phyloP scores from a whole-genome alignment of 2,113 vertebrate genomes.

The Oryzias woworae region DNA sequence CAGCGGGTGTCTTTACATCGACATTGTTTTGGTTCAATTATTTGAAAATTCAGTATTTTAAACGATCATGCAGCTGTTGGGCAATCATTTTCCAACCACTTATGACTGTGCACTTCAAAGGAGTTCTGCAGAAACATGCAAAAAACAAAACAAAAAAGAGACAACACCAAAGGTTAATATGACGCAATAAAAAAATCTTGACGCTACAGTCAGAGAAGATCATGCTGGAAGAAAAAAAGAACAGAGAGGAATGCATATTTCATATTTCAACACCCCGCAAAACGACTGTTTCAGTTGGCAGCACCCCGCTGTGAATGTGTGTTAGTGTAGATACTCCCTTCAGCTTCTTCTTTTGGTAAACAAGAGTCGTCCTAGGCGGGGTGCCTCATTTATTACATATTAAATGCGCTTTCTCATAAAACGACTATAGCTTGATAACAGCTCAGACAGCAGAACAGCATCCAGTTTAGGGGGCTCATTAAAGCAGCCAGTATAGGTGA shows the following conservation, averaged over 20 bases:
- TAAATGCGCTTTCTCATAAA: slow-evolving; percentile 10
- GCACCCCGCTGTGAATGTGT: slow-evolving; percentile 2
- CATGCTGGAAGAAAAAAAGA: background rate
- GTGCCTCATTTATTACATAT: slow-evolving; percentile 20
- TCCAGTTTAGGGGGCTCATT: slow-evolving; percentile 20
- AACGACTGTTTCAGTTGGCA: slow-evolving; percentile 7
- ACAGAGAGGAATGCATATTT: slow-evolving; percentile 17
- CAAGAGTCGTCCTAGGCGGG: background rate
- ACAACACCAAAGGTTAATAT: background rate
- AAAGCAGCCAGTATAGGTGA: slow-evolving; percentile 11
- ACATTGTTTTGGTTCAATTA: slow-evolving; percentile 29
- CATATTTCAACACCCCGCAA: slow-evolving; percentile 18
- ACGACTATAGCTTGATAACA: slow-evolving; percentile 1
- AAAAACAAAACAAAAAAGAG: no score
- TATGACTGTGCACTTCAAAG: background rate
- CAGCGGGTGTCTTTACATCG: slow-evolving; percentile 15
- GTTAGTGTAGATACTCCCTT: background rate
- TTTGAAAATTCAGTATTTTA: slow-evolving; percentile 33
- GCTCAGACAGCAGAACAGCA: slow-evolving; percentile 13
- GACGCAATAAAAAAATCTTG: background rate
- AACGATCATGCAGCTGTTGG: background rate
- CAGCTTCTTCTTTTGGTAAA: slow-evolving; percentile 25
- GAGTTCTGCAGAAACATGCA: no score
- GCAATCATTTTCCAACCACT: slow-evolving; percentile 36
- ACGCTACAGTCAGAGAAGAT: background rate